Base-by-base conservation (phyloP, 2,888 invertebrate species). In the Pyrochroa serraticornis region DNA sequence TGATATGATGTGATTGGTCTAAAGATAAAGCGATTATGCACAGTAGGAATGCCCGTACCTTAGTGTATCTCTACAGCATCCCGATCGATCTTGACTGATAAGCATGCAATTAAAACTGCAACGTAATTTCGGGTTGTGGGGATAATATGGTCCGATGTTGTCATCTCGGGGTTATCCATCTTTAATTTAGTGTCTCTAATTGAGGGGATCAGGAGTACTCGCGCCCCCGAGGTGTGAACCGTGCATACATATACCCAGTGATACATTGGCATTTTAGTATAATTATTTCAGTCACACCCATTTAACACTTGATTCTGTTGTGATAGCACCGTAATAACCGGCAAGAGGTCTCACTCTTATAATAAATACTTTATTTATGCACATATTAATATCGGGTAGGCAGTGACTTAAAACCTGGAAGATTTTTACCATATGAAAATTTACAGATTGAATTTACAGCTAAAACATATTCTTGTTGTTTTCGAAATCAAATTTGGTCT, bases 211-310 rank as follows among this genome's bases (percentile, higher is more conserved):
- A 72, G 71, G 71, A 64, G 68, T 67, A 70, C 67, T 72, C 66
- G 69, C 73, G 74, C 72, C 75, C 75, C 67, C 66, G 71, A 76
- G 77, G 77, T 75, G 77, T 70, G 74, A 76, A 75, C 63, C 69
- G 68, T 70, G 69, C 72, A 68, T 69, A 60, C 60, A 62, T 59
- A 62, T 58, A 65, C 62, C 43, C 65, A 65, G 71, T 76, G 75
- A 76, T 75, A 73, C 76, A 78, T 77, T 70, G 75, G 73, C 75
- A 75, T 78, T 77, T 76, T 76, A 78, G 74, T 75, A 76, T 78
- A 77, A 78, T 78, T 77, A 77, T 78, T 76, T 77, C 75, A 73
- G 75, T 74, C 70, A 75, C 77, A 73, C 77, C 77, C 76, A 75
- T 74, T 77, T 75, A 74, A 74, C 76, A 75, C 77, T 71, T 67